These are phyloP conservation scores for Habropoda laboriosa DNA, from an alignment of 1,140 invertebrate genomes.

Conservation along the genomic window DNA sequence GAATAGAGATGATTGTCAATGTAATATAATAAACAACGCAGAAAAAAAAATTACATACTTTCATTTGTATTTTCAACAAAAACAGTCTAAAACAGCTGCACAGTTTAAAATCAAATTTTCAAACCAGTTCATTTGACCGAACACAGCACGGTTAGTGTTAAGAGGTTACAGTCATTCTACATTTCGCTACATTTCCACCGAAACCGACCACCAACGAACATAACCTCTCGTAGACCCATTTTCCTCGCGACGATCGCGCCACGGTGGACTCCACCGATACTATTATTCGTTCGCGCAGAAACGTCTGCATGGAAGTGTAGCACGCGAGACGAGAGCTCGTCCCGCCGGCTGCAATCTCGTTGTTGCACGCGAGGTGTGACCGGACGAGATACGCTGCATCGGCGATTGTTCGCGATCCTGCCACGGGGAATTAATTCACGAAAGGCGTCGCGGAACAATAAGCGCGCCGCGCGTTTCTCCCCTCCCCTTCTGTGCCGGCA, in stretches of 20 bases:
- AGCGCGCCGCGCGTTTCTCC: neutral
- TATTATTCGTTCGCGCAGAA: constrained; percentile 47
- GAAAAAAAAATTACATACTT: too few species aligned
- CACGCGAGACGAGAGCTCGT: constrained; percentile 39
- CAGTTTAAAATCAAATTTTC: too few species aligned
- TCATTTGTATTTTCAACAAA: too few species aligned
- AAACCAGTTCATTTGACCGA: too few species aligned
- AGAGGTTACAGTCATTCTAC: too few species aligned
- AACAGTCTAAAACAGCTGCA: too few species aligned
- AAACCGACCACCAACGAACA: too few species aligned
- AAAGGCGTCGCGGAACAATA: constrained; percentile 51
- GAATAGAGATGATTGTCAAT: too few species aligned
- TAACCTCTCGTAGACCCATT: too few species aligned
- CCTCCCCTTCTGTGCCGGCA: neutral
- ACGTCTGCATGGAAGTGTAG: neutral
- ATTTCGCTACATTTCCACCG: too few species aligned
- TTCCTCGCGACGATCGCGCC: neutral
- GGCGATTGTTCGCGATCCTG: constrained; percentile 65
- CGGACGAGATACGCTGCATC: constrained; percentile 66
- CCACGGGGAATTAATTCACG: constrained; percentile 65
- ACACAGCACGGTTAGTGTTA: too few species aligned
- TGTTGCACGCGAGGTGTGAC: constrained; percentile 70
- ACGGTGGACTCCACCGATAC: constrained; percentile 35
- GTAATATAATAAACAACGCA: too few species aligned
- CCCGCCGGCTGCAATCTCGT: constrained; percentile 63